Base-by-base conservation (phyloP, 1,140 invertebrate species). In the Diabrotica virgifera region DNA sequence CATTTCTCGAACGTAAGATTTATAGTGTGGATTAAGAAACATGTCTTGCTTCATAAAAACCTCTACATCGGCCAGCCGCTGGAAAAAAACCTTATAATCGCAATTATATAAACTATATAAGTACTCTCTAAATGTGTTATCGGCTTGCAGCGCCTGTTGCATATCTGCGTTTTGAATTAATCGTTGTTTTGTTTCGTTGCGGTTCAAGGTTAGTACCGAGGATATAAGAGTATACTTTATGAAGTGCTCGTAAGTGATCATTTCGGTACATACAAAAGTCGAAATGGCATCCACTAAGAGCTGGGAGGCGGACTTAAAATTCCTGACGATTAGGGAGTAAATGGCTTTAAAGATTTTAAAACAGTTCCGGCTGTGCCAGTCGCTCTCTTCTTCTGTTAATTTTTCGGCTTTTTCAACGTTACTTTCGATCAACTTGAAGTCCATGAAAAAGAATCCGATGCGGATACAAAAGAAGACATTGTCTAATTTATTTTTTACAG, bases 241-340 rank as follows among this genome's bases (percentile, higher is more conserved):
- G 79, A 96, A 94, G 0, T 86, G 86, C 70, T 89, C 87, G 72
- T 95, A 99, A 76, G 97, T 93, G 87, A 98, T 97, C 36, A 99
- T 81, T 80, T 99, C 97, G 76, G 98, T 98, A n/a, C 95, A 97
- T 11, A 96, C 97, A 79, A 99, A 99, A 11, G 97, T 99, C 58
- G 96, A 97, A 11, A 99, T 94, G 51, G 96, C 96, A 76, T 98
- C 96, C 64, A 99, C 85, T 78, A 99, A 99, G 40, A 96, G 87
- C 52, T 87, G 87, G 4, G 96, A 93, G 7, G 97, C 95, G 73
- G 87, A 88, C 78, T 94, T 94, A 76, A 98, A 99, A 76, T 99
- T 95, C 67, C 97, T 83, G 37, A 98, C 89, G 3, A 95, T 90
- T 78, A 99, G 89, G 65, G 90, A 94, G 77, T 98, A 98, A 1